Percentiles rank a stretch among this genome's conserved stretches.
phyloP scores from a whole-genome alignment of 2,113 vertebrate species.

The Zonotrichia leucophrys region DNA sequence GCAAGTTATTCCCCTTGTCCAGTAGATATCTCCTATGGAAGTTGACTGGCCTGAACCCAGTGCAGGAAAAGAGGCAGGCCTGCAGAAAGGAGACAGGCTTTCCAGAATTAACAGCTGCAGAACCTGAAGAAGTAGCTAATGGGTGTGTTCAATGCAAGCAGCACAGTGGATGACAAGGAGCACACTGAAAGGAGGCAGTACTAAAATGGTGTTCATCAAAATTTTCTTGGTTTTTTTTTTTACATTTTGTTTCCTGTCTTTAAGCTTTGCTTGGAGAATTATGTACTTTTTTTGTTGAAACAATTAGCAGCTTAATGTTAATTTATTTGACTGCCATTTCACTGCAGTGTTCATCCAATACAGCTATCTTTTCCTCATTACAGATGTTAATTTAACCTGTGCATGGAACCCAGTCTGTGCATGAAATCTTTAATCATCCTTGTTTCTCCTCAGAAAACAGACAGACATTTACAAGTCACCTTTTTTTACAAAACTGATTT shows the following conservation, averaged over 20 bases:
- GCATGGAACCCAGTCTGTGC: not conserved
- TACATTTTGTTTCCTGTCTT: not conserved
- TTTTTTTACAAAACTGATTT: not conserved
- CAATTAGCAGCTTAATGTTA: not conserved
- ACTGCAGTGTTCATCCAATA: not conserved
- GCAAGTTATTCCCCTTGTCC: not conserved
- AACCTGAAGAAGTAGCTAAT: not conserved
- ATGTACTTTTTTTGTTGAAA: not conserved
- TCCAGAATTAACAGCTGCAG: not conserved
- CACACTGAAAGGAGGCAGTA: not conserved
- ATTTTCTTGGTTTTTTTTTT: not conserved
- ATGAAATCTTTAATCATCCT: constrained; percentile 18
- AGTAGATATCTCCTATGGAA: not conserved
- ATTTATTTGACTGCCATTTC: constrained; percentile 9
- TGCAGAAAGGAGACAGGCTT: not conserved
- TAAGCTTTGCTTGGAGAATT: not conserved
- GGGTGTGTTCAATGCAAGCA: not conserved
- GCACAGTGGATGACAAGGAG: not conserved
- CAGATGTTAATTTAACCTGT: constrained; percentile 2
- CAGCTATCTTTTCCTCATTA: not conserved
- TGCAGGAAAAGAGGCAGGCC: not conserved
- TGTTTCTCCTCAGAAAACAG: not conserved
- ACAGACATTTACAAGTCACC: not conserved
- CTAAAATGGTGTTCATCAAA: not conserved
- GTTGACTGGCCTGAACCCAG: not conserved